phyloP scores from a whole-genome alignment of 2,113 vertebrate genomes.

The Eretmochelys imbricata region DNA sequence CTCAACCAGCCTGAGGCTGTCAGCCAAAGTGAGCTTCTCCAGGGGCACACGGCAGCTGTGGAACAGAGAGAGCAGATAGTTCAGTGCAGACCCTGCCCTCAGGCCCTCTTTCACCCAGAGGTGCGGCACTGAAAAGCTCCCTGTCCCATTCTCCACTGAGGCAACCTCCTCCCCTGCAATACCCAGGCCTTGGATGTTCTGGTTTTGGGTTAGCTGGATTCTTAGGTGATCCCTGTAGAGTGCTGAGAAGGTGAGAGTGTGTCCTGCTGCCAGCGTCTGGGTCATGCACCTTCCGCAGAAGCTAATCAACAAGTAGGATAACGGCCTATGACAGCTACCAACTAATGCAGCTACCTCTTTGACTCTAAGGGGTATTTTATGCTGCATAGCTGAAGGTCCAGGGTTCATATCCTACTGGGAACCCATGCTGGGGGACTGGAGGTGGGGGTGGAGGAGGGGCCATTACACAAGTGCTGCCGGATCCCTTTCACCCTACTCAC shows the following conservation, averaged over 20 bases:
- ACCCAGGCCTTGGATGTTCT: too few relatives aligned
- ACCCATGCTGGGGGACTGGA: too few relatives aligned
- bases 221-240: not conserved
- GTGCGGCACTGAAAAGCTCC: not conserved
- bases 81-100: too few relatives aligned
- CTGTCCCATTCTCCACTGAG: too few relatives aligned
- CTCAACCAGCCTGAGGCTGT: too few relatives aligned
- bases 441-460: not conserved
- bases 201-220: not conserved
- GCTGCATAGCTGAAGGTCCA: not conserved
- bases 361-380: not conserved
- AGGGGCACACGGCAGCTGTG: not conserved
- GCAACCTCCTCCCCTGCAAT: too few relatives aligned
- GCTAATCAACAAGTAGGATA: not conserved
- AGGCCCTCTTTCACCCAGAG: not conserved
- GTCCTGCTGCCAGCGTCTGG: not conserved
- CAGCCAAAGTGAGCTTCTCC: too few relatives aligned
- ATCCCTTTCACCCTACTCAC: not conserved
- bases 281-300: not conserved
- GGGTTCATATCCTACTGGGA: not conserved
- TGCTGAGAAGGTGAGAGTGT: not conserved
- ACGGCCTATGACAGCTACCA: not conserved
- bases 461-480: not conserved
- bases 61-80: not conserved
- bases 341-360: not conserved